Evolutionary conservation across 2,797 vertebrate genomes (phyloP).

Genomic region (Calcarius lapponicus): DNA sequence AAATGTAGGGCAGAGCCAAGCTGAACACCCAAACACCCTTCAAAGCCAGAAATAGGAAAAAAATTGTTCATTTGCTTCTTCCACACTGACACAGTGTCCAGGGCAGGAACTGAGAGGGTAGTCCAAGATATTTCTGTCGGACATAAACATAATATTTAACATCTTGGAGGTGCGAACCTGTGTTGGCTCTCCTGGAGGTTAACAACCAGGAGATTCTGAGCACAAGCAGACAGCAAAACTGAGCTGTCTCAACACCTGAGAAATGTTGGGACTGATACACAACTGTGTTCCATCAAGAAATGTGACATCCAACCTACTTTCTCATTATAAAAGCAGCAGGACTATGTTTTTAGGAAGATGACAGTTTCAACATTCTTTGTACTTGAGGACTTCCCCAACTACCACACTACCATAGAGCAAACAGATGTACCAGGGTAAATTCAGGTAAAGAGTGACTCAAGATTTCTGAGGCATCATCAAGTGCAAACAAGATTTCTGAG

Average conservation of each 20-base stretch:
- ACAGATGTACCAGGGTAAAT: slow-evolving; percentile 9
- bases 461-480: slow-evolving; percentile 40
- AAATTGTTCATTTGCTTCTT: not conserved
- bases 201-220: not conserved
- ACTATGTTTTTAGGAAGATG: not conserved
- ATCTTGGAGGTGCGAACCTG: not conserved
- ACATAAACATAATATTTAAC: not conserved
- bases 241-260: not conserved
- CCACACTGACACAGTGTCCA: not conserved
- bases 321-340: not conserved
- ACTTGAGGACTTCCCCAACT: slow-evolving; percentile 36
- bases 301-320: not conserved
- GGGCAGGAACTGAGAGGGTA: not conserved
- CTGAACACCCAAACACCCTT: not conserved
- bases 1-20: not conserved
- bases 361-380: not conserved
- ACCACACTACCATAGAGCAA: not conserved
- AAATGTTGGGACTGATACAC: not conserved
- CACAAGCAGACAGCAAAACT: not conserved
- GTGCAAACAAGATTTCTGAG: slow-evolving; percentile 61
- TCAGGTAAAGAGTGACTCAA: slow-evolving; percentile 60
- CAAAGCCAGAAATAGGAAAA: not conserved
- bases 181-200: not conserved
- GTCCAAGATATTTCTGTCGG: not conserved
- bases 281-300: slow-evolving; percentile 7